Evolutionary conservation across 2,113 vertebrate species (phyloP).

Genomic region (Oreamnos americanus): DNA sequence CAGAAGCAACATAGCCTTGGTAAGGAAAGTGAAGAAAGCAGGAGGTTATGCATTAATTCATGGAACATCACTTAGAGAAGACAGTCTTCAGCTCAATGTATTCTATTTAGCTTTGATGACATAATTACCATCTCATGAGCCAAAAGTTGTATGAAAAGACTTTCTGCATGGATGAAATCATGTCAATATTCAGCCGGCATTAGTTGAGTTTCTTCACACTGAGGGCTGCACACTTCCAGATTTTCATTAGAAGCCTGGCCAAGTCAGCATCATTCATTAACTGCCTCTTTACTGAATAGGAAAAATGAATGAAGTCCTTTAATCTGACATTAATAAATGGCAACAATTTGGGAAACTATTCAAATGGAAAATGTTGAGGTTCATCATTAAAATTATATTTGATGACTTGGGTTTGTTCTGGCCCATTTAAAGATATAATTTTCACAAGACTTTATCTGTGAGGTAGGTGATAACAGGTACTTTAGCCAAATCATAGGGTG

Average conservation of each 20-base stretch:
- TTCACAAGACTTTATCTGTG: conserved; percentile 50
- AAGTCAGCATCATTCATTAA: conserved; percentile 75
- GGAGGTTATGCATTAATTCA: conserved; percentile 44
- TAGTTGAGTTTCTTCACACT: conserved; percentile 53
- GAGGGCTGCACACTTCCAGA: conserved; percentile 64
- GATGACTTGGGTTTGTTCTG: conserved; percentile 79
- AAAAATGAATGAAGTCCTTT: conserved; percentile 79
- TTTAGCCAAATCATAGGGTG: background rate
- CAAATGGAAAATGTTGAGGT: conserved; percentile 80
- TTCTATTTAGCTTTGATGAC: conserved; percentile 61
- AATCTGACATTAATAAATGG: conserved; percentile 84
- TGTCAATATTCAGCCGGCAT: conserved; percentile 65
- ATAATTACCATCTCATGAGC: conserved; percentile 76
- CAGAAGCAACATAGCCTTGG: background rate
- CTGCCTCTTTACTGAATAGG: conserved; percentile 77
- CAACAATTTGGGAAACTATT: conserved; percentile 81
- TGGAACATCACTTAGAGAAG: conserved; percentile 6
- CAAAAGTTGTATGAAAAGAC: conserved; percentile 71
- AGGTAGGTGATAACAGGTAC: background rate
- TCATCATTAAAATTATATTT: conserved; percentile 82
- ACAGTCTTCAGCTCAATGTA: conserved; percentile 50
- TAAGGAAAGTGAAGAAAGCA: background rate
- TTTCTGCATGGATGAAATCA: conserved; percentile 62
- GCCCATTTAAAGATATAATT: conserved; percentile 76
- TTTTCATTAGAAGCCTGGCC: conserved; percentile 76